Conservation (phyloP, 2,888 invertebrate genomes). For the Boloria euphrosyne region DNA sequence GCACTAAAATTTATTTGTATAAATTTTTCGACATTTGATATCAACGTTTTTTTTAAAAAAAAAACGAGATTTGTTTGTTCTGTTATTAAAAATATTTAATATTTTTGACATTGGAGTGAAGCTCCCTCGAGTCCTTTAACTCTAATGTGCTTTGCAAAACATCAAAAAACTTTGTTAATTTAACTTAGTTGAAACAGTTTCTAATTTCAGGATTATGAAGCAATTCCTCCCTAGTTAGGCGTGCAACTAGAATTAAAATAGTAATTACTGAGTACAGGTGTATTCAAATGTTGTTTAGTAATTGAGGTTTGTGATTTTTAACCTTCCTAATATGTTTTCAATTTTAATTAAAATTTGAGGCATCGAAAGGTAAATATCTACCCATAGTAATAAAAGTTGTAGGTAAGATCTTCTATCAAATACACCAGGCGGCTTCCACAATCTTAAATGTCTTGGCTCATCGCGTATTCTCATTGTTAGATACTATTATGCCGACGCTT, state of each 20-base stretch:
- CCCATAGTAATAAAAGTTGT: slow-evolving; percentile 1
- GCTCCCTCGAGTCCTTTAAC: slow-evolving; percentile 33
- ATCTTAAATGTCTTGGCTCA: slow-evolving; percentile 22
- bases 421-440: slow-evolving; percentile 20
- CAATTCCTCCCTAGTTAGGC: slow-evolving; percentile 36
- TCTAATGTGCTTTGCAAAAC: slow-evolving; percentile 34
- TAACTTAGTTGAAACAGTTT: slow-evolving; percentile 40
- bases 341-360: slow-evolving; percentile 9
- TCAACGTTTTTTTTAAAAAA: too few species aligned
- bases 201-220: slow-evolving; percentile 42
- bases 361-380: slow-evolving; percentile 6
- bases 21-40: too few species aligned
- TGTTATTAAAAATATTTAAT: neutral
- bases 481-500: slow-evolving; percentile 18
- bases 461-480: slow-evolving; percentile 28
- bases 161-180: slow-evolving; percentile 42
- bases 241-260: slow-evolving; percentile 38
- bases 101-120: slow-evolving; percentile 25
- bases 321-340: slow-evolving; percentile 1
- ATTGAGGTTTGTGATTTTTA: slow-evolving; percentile 15
- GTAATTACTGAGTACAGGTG: slow-evolving; percentile 43
- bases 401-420: slow-evolving; percentile 10
- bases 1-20: too few species aligned
- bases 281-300: slow-evolving; percentile 30
- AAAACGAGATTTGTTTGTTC: too few species aligned